These are phyloP conservation scores for Gymnocheta viridis DNA, from an alignment of 2,888 invertebrate species.

Conservation along the genomic window DNA sequence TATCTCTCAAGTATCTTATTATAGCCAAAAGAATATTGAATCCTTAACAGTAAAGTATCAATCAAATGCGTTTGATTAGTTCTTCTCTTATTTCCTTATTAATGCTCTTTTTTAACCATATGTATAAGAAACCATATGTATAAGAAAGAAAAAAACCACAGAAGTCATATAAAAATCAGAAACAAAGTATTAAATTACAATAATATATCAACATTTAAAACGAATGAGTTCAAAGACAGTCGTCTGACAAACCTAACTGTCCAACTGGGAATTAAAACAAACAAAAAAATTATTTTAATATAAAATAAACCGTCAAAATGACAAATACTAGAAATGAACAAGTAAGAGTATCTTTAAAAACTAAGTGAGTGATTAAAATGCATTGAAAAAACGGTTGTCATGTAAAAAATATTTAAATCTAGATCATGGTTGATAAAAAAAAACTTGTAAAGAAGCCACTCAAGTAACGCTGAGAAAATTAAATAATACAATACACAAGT, in stretches of 20 bases:
- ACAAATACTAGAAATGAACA: constrained; percentile 38
- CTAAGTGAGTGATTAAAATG: constrained; percentile 44
- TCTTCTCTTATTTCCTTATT: constrained; percentile 16
- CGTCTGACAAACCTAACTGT: constrained; percentile 9
- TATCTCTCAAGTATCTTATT: background rate
- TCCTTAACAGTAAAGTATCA: constrained; percentile 16
- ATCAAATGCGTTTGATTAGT: background rate
- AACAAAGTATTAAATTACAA: constrained; percentile 62
- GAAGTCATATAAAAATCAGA: constrained; percentile 57
- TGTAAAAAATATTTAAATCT: constrained; percentile 57
- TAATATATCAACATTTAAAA: constrained; percentile 51
- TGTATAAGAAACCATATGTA: background rate
- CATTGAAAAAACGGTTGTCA: constrained; percentile 36
- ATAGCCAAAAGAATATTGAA: constrained; percentile 16
- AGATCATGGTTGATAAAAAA: constrained; percentile 66
- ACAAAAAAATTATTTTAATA: background rate
- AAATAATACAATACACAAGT: constrained; percentile 8
- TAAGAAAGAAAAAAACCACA: background rate
- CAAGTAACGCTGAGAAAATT: constrained; percentile 62
- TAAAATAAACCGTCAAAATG: constrained; percentile 57
- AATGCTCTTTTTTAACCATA: background rate
- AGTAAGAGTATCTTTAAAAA: constrained; percentile 27
- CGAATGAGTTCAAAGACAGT: constrained; percentile 19
- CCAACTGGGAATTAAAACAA: constrained; percentile 12
- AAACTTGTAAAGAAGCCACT: constrained; percentile 65